Conservation (phyloP, 2,888 invertebrate genomes). For the Plutella xylostella region DNA sequence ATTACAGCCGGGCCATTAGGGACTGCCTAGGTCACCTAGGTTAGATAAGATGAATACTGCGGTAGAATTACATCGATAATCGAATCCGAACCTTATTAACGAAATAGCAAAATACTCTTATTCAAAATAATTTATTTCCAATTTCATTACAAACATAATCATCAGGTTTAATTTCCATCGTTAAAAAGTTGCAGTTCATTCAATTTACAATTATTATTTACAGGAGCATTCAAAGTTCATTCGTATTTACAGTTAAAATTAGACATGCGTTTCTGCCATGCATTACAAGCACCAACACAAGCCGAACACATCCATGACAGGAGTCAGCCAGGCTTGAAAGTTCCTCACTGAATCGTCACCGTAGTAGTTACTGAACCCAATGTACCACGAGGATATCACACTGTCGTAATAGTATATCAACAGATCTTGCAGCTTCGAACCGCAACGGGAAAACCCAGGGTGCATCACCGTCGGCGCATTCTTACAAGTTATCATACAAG, state of each 20-base stretch:
- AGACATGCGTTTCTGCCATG: too few relatives aligned
- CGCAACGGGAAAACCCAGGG: conserved; percentile 43
- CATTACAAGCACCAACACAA: conserved; percentile 41
- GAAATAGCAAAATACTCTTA: too few relatives aligned
- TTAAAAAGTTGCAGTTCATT: too few relatives aligned
- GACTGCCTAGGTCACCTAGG: conserved; percentile 27
- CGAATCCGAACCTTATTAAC: too few relatives aligned
- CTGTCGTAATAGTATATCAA: conserved; percentile 43
- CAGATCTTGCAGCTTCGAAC: conserved; percentile 31
- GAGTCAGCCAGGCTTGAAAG: conserved; percentile 41
- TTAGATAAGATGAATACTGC: conserved; percentile 26
- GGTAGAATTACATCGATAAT: too few relatives aligned
- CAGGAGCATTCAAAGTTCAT: too few relatives aligned
- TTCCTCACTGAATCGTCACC: conserved; percentile 40
- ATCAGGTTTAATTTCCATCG: too few relatives aligned
- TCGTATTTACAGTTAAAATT: too few relatives aligned
- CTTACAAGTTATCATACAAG: conserved; percentile 39
- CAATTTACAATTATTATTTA: too few relatives aligned
- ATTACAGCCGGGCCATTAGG: conserved; percentile 26
- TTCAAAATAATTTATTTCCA: too few relatives aligned
- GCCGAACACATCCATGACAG: conserved; percentile 39
- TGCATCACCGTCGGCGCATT: conserved; percentile 39
- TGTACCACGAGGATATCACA: conserved; percentile 42
- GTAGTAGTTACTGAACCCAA: conserved; percentile 30
- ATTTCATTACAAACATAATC: too few relatives aligned